phyloP scores from a whole-genome alignment of 2,888 invertebrate species.

The Nymphalis polychloros region DNA sequence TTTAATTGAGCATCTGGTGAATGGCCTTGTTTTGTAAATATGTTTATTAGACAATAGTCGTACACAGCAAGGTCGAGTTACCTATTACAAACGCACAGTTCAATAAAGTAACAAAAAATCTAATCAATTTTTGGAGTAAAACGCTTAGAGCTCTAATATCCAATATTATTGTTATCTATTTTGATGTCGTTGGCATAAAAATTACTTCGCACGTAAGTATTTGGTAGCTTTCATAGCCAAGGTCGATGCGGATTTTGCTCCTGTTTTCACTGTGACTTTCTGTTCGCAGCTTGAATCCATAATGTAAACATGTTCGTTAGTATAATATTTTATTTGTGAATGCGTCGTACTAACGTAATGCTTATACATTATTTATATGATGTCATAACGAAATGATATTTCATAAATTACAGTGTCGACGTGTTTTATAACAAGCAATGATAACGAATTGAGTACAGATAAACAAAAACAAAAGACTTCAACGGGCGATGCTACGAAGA shows the following conservation, averaged over 20 bases:
- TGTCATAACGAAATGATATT: constrained; percentile 40
- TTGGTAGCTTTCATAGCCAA: constrained; percentile 56
- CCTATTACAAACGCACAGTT: constrained; percentile 31
- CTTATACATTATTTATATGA: constrained; percentile 38
- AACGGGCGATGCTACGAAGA: constrained; percentile 55
- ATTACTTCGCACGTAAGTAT: constrained; percentile 38
- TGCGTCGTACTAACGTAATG: constrained; percentile 16
- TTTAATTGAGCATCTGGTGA: constrained; percentile 39
- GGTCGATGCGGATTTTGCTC: constrained; percentile 52
- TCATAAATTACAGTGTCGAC: constrained; percentile 36
- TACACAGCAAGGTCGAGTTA: constrained; percentile 60
- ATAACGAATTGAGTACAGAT: constrained; percentile 17
- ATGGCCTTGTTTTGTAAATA: constrained; percentile 58
- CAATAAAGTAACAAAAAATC: constrained; percentile 29
- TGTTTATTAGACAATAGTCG: constrained; percentile 57
- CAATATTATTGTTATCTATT: background rate
- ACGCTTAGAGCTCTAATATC: no score
- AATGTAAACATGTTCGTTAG: constrained; percentile 30
- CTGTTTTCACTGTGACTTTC: constrained; percentile 60
- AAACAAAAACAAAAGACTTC: constrained; percentile 61
- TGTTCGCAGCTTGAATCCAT: constrained; percentile 47
- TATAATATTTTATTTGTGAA: constrained; percentile 26
- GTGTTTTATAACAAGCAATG: background rate
- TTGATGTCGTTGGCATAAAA: constrained; percentile 26
- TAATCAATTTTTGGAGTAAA: constrained; percentile 12